A percentile compares a stretch with the other conserved stretches of the same genome.
These are phyloP conservation scores for Agrotis ipsilon DNA, from an alignment of 2,888 invertebrate genomes.

Conservation along the genomic window DNA sequence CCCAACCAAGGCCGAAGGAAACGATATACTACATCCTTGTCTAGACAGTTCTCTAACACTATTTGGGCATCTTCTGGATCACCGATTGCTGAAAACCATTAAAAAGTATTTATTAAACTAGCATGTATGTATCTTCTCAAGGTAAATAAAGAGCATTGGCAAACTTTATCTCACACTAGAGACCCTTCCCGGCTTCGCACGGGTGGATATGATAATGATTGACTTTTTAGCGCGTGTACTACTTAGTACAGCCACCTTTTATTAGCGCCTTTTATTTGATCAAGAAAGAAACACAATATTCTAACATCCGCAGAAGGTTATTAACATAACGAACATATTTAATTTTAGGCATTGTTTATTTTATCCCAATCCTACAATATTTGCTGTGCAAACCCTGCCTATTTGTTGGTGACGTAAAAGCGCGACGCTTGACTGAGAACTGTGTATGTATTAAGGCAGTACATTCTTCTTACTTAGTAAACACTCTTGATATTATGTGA, in stretches of 20 bases:
- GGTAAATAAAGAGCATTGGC: neutral
- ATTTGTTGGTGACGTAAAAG: slow-evolving; percentile 40
- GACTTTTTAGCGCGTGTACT: too few species aligned
- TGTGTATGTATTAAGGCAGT: slow-evolving; percentile 5
- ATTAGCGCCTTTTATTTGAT: neutral
- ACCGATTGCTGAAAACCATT: slow-evolving; percentile 72
- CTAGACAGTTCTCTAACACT: slow-evolving; percentile 83
- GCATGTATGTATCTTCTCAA: too few species aligned
- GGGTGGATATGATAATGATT: neutral
- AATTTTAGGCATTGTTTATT: slow-evolving; percentile 4
- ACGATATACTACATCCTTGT: slow-evolving; percentile 84
- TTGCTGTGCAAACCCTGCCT: slow-evolving; percentile 25
- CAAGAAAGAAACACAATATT: neutral
- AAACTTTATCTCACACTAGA: too few species aligned
- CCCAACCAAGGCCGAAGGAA: slow-evolving; percentile 86
- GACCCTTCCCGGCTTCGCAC: too few species aligned
- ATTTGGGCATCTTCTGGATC: slow-evolving; percentile 83
- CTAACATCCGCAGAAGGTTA: slow-evolving; percentile 13
- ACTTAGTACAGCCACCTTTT: neutral
- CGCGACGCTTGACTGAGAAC: slow-evolving; percentile 13
- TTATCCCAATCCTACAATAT: slow-evolving; percentile 21
- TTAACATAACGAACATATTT: slow-evolving; percentile 10
- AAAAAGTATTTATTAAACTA: neutral
- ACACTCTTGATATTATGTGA: neutral
- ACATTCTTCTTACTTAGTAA: slow-evolving; percentile 24